Conservation (phyloP, 2,113 vertebrate genomes). For the Typhlomys cinereus region DNA sequence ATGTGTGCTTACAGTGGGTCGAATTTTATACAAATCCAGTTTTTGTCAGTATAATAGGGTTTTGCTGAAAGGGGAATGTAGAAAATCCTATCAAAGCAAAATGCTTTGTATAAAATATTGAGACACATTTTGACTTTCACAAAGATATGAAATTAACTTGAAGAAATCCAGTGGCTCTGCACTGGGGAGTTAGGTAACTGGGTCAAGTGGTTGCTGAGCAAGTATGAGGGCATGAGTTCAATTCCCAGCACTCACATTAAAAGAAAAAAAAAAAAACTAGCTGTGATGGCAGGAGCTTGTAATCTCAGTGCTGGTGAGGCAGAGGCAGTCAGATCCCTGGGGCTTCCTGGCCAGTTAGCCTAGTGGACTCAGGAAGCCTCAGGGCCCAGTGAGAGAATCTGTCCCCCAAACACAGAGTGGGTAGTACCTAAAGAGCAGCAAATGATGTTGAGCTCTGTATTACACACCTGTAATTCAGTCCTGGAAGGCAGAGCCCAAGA, state of each 20-base stretch:
- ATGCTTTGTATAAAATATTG: background rate
- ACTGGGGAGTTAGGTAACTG: too few relatives aligned
- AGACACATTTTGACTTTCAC: background rate
- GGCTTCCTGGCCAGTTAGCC: background rate
- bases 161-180: background rate
- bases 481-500: too few relatives aligned
- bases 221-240: too few relatives aligned
- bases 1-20: background rate
- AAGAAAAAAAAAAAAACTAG: too few relatives aligned
- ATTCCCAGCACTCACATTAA: background rate
- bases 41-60: background rate
- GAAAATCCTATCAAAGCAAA: background rate
- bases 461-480: too few relatives aligned
- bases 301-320: background rate
- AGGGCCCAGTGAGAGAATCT: background rate
- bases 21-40: slow-evolving; percentile 15
- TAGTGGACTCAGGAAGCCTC: background rate
- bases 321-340: background rate
- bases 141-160: background rate
- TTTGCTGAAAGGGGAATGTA: background rate
- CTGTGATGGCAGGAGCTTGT: too few relatives aligned
- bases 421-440: background rate
- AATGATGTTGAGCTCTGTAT: background rate
- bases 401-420: background rate
- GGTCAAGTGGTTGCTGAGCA: background rate